A percentile compares a stretch with the other conserved stretches of the same genome.
Conservation (phyloP, 2,113 vertebrate genomes). For the Parus major region DNA sequence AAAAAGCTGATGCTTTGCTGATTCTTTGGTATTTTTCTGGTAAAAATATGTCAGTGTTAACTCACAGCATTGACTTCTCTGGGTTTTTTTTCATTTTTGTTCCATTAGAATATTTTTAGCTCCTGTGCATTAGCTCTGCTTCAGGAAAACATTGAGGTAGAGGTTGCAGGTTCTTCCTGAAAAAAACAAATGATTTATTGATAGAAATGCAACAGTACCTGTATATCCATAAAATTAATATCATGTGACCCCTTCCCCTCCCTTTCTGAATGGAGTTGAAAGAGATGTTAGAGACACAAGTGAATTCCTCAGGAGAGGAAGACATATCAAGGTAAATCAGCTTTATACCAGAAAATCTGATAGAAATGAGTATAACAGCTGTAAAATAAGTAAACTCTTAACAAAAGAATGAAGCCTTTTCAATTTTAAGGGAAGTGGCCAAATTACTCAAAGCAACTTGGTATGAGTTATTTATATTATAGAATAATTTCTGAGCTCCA, state of each 20-base stretch:
- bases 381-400: constrained; percentile 5
- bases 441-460: background rate
- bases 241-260: background rate
- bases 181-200: background rate
- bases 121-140: constrained; percentile 22
- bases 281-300: background rate
- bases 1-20: constrained; percentile 51
- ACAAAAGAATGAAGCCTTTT: background rate
- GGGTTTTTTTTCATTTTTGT: constrained; percentile 28
- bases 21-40: constrained; percentile 56
- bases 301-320: constrained; percentile 32
- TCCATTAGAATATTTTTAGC: constrained; percentile 51
- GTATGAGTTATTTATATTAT: background rate
- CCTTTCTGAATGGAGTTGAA: background rate
- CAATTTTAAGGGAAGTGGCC: background rate
- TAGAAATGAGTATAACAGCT: background rate
- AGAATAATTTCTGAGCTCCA: background rate
- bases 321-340: constrained; percentile 46
- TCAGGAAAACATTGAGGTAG: constrained; percentile 14
- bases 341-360: constrained; percentile 11
- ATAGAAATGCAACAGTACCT: background rate
- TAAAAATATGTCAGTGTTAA: constrained; percentile 45
- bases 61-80: constrained; percentile 36
- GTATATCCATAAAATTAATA: background rate
- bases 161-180: background rate